Conservation (phyloP, 2,797 vertebrate species). For the Hypotaenidia okinawae region DNA sequence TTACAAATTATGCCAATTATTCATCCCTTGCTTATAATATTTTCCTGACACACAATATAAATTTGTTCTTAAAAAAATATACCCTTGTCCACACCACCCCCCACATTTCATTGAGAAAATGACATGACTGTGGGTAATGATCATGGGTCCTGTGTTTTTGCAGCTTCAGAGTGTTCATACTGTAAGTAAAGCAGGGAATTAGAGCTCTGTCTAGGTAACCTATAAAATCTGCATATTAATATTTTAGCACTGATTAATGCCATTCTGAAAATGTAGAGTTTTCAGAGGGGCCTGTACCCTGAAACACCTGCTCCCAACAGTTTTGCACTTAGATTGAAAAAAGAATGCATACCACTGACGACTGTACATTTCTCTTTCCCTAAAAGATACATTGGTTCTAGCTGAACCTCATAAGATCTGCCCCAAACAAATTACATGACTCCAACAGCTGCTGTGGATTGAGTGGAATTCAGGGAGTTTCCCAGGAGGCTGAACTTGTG, state of each 20-base stretch:
- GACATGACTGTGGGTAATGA: neutral
- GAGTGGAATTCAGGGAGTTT: neutral
- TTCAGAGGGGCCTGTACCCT: neutral
- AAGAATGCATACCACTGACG: no score
- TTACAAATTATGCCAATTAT: constrained; percentile 52
- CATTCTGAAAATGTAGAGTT: neutral
- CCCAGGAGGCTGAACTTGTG: neutral
- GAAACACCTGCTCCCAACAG: neutral
- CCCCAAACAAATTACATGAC: neutral
- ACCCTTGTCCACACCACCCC: neutral
- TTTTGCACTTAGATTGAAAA: neutral
- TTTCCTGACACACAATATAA: constrained; percentile 1
- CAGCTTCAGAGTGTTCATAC: neutral
- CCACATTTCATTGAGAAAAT: neutral
- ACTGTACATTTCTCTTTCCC: neutral
- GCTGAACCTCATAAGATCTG: neutral
- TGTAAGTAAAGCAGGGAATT: neutral
- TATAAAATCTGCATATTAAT: neutral
- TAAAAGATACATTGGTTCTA: neutral
- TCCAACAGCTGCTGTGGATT: neutral
- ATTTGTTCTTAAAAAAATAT: neutral
- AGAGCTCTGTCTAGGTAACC: neutral
- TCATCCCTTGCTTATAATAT: constrained; percentile 31
- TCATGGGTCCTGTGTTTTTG: neutral
- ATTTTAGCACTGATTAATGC: neutral